These are phyloP conservation scores for Kryptolebias ocellatus DNA, from an alignment of 2,797 vertebrate species.

Conservation along the genomic window DNA sequence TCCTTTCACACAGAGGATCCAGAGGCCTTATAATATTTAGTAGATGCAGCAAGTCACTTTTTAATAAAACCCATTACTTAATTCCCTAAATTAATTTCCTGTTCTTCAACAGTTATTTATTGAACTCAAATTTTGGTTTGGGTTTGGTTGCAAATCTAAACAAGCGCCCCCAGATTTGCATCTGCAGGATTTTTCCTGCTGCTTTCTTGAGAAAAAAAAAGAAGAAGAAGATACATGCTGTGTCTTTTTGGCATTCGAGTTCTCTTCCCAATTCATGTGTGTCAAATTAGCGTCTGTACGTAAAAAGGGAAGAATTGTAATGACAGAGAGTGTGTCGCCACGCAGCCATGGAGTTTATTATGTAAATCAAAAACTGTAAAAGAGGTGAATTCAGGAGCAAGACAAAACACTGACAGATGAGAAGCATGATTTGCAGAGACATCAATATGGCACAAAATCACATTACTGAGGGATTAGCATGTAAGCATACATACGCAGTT, in stretches of 20 bases:
- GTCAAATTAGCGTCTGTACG: constrained; percentile 77
- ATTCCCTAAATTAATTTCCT: too few species aligned
- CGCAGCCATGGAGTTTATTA: constrained; percentile 61
- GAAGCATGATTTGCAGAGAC: constrained; percentile 55
- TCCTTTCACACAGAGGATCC: too few species aligned
- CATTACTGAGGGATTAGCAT: constrained; percentile 54
- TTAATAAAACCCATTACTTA: too few species aligned
- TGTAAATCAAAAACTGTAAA: constrained; percentile 68
- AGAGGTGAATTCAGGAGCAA: constrained; percentile 65
- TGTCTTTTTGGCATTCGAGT: constrained; percentile 50
- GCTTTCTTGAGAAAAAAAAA: background rate
- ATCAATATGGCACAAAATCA: constrained; percentile 67
- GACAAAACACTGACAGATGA: constrained; percentile 70
- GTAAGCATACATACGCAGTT: constrained; percentile 47
- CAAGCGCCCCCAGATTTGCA: background rate
- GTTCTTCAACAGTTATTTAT: too few species aligned
- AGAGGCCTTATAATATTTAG: too few species aligned
- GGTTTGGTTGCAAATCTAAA: background rate
- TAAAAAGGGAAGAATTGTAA: constrained; percentile 61
- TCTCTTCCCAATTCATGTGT: constrained; percentile 68
- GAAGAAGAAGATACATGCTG: constrained; percentile 1
- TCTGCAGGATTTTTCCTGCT: background rate
- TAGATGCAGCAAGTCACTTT: too few species aligned
- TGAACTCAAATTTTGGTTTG: background rate
- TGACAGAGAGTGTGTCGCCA: constrained; percentile 61